These are phyloP conservation scores for Pyrocoelia pectoralis DNA, from an alignment of 2,888 invertebrate species.

Conservation along the genomic window DNA sequence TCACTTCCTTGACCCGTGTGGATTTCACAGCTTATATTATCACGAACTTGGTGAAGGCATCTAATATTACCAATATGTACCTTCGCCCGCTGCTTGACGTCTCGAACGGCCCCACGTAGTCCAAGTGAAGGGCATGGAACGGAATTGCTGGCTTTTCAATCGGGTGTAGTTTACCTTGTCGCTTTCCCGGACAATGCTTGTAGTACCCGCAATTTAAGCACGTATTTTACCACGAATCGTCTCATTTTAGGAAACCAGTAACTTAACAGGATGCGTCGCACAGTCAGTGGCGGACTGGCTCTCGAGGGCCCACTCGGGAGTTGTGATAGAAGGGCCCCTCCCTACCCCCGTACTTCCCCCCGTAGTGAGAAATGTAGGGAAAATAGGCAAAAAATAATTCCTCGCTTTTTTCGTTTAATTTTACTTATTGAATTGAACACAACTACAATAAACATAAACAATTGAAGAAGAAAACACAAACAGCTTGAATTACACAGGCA, in stretches of 20 bases:
- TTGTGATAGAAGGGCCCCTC: too few relatives aligned
- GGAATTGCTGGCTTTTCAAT: background rate
- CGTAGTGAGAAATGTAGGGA: too few relatives aligned
- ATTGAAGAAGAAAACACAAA: too few relatives aligned
- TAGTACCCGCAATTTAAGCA: conserved; percentile 20
- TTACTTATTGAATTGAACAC: too few relatives aligned
- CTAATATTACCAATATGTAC: conserved; percentile 8
- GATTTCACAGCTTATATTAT: conserved; percentile 40
- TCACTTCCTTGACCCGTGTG: conserved; percentile 40
- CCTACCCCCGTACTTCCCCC: too few relatives aligned
- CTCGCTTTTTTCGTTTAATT: too few relatives aligned
- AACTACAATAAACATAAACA: too few relatives aligned
- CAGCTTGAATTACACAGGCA: too few relatives aligned
- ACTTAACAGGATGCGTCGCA: conserved; percentile 11
- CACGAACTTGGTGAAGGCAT: conserved; percentile 39
- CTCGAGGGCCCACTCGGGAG: too few relatives aligned
- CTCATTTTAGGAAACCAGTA: conserved; percentile 25
- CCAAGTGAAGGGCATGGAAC: conserved; percentile 19
- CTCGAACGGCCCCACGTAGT: conserved; percentile 19
- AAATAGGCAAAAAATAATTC: too few relatives aligned
- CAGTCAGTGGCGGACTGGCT: too few relatives aligned
- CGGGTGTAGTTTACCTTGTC: background rate
- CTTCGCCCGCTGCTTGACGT: background rate
- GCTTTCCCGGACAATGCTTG: conserved; percentile 6
- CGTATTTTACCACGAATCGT: conserved; percentile 21